Conservation (phyloP, 1,140 invertebrate species). For the Campoletis sonorensis region DNA sequence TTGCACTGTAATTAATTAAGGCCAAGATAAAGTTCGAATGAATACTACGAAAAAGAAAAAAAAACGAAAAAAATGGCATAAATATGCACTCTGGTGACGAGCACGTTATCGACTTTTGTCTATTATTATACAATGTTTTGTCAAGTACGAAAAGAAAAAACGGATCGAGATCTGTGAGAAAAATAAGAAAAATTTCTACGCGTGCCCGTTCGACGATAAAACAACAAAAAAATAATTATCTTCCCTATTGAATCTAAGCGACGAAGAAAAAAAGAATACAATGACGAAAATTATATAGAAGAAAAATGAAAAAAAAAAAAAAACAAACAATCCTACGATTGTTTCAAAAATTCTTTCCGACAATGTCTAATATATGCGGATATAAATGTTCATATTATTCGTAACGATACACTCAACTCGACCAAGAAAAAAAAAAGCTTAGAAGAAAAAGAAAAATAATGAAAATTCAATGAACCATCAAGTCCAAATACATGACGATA, state of each 20-base stretch:
- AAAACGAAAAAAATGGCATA: constrained; percentile 10
- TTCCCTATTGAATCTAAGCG: constrained; percentile 29
- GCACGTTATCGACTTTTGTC: neutral
- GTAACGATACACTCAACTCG: constrained; percentile 42
- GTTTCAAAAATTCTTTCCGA: constrained; percentile 7
- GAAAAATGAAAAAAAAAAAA: neutral
- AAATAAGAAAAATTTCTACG: neutral
- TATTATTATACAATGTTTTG: neutral
- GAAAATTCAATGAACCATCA: constrained; percentile 42
- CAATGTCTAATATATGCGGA: constrained; percentile 35
- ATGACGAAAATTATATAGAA: constrained; percentile 12
- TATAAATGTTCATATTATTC: constrained; percentile 38
- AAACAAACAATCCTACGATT: neutral
- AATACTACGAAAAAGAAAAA: neutral
- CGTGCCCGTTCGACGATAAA: neutral
- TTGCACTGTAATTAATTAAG: constrained; percentile 36
- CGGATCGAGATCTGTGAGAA: neutral
- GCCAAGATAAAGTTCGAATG: neutral
- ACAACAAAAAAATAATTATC: constrained; percentile 3
- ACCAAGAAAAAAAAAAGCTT: constrained; percentile 44
- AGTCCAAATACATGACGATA: constrained; percentile 39
- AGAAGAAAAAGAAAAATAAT: neutral
- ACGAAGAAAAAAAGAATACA: neutral
- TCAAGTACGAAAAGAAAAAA: neutral
- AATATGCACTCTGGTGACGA: neutral